Evolutionary conservation across 2,888 invertebrate genomes (phyloP).

Genomic region (Prosopocoilus inquinatus): DNA sequence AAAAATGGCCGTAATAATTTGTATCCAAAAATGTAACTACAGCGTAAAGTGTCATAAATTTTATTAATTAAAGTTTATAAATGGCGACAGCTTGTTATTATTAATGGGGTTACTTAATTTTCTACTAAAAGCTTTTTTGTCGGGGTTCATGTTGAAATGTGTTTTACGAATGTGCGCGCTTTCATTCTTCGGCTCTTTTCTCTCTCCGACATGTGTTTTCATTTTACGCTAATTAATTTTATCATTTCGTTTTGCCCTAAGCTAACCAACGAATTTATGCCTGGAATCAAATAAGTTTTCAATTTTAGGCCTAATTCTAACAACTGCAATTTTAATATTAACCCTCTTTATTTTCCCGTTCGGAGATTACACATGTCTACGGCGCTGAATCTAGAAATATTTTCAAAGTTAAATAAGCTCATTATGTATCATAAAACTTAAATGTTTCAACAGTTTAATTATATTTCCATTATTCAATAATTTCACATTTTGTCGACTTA

Average conservation of each 20-base stretch:
- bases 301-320: too few relatives aligned
- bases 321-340: too few relatives aligned
- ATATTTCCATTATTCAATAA: too few relatives aligned
- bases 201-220: neutral
- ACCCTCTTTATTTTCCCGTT: too few relatives aligned
- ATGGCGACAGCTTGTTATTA: slow-evolving; percentile 42
- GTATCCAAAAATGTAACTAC: slow-evolving; percentile 32
- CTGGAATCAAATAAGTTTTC: neutral
- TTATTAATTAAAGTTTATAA: slow-evolving; percentile 40
- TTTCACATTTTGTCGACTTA: too few relatives aligned
- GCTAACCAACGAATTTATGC: neutral
- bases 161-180: neutral
- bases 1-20: slow-evolving; percentile 40
- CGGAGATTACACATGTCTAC: too few relatives aligned
- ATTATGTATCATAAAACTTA: too few relatives aligned
- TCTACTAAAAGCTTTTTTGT: slow-evolving; percentile 50
- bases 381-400: too few relatives aligned
- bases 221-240: neutral
- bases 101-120: slow-evolving; percentile 46
- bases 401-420: too few relatives aligned
- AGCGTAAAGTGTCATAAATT: slow-evolving; percentile 35
- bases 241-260: neutral
- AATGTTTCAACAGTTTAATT: too few relatives aligned
- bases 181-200: neutral
- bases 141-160: slow-evolving; percentile 24